Evolutionary conservation across 2,888 invertebrate species (phyloP), one percentile per base, ranked within the genome.

Genomic region (Agrotis puta): DNA sequence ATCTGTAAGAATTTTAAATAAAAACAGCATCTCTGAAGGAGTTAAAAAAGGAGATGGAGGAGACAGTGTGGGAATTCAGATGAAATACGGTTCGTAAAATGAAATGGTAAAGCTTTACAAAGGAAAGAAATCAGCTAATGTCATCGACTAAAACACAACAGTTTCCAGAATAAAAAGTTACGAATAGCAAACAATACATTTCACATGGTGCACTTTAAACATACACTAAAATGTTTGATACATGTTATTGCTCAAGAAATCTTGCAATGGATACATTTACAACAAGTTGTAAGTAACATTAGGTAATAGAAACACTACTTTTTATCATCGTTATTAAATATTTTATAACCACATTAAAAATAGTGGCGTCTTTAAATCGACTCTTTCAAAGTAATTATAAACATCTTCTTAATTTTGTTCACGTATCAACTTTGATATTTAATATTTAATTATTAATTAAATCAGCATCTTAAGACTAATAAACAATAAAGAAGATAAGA

Each of bases 391-490:
- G 13, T 63, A 24, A 70, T 74, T 53, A 39, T 27, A 64, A 64
- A 39, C 13, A 2, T 39, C 18, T 45, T 43, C n/a, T 22, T 56
- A 56, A 64, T 71, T 56, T 13, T 13, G 22, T 48, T 43, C 39
- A 54, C 39, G 47, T 75, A n/a, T 64, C 18, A 48, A 27, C 33
- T 18, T 18, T 39, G 0, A 20, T 18, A 47, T 53, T 63, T 33
- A 24, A 74, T 74, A 45, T 53, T 74, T 53, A 62, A 74, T 39
- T 6, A 56, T 24, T 50, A 76, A 76, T 76, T 77, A 39, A 73
- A 68, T 77, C 56, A 50, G 18, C 24, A 68, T 73, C 9, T 14
- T 33, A 50, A 56, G 20, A 20, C 24, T 4, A 70, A 20, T 66
- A 33, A 57, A 56, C 33, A 22, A 72, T 75, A 66, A 75, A 56